phyloP scores from a whole-genome alignment of 35 echinoderm and acorn worm species.

The Amphiura filiformis region DNA sequence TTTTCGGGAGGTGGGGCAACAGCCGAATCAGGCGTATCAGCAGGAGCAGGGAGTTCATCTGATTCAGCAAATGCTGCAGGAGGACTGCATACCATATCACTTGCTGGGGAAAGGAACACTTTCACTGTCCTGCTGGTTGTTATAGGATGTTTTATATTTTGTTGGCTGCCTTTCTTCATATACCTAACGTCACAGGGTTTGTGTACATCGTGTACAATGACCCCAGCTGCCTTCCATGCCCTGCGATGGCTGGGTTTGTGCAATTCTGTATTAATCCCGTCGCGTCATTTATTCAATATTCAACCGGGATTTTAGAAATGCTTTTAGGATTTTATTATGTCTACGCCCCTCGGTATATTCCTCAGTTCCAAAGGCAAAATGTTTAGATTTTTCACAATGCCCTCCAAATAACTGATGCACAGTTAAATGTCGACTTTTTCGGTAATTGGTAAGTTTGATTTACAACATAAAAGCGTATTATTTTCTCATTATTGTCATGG shows the following conservation, averaged over 20 bases:
- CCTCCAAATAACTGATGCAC: no score
- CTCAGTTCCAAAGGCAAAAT: no score
- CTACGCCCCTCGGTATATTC: no score
- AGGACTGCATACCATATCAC: conserved; percentile 24
- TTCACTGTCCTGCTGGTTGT: conserved; percentile 57
- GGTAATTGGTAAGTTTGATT: no score
- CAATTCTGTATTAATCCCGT: conserved; percentile 82
- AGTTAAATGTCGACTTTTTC: no score
- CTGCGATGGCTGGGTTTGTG: conserved; percentile 80
- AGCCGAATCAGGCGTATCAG: no score
- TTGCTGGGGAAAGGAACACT: conserved; percentile 51
- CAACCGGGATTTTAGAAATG: conserved; percentile 78
- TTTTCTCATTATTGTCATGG: no score
- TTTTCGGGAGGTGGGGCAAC: no score
- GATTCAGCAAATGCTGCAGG: no score
- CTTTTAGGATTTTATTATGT: conserved; percentile 62
- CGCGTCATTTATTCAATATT: conserved; percentile 86
- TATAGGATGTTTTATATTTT: conserved; percentile 63
- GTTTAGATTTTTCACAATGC: no score
- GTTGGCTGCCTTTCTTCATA: conserved; percentile 89
- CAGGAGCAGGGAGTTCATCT: no score
- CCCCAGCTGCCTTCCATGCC: conserved; percentile 23
- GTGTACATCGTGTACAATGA: conserved; percentile 11
- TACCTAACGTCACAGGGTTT: conserved; percentile 25
- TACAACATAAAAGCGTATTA: no score